Conservation (phyloP, 1,140 invertebrate genomes). For the Danaus melanippus region DNA sequence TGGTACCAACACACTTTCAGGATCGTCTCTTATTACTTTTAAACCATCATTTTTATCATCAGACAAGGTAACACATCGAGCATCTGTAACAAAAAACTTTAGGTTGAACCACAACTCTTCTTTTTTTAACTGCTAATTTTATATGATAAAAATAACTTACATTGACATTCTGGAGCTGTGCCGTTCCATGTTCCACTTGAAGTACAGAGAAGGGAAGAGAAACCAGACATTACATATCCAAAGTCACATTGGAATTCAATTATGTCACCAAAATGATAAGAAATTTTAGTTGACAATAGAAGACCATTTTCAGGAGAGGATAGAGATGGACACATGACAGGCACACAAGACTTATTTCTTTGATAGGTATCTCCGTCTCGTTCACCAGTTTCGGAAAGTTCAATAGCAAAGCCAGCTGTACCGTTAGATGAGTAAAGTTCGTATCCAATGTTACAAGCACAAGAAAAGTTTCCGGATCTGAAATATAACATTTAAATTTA, state of each 20-base stretch:
- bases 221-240: constrained; percentile 93
- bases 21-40: constrained; percentile 80
- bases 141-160: constrained; percentile 71
- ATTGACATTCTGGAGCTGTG: constrained; percentile 92
- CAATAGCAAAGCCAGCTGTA: constrained; percentile 90
- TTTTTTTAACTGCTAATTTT: too few relatives aligned
- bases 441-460: constrained; percentile 93
- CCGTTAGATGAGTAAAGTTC: constrained; percentile 92
- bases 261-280: constrained; percentile 92
- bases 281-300: constrained; percentile 84
- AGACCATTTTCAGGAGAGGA: constrained; percentile 91
- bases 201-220: constrained; percentile 87
- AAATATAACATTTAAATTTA: constrained; percentile 35
- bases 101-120: background rate
- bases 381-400: constrained; percentile 86
- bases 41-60: constrained; percentile 91
- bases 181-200: constrained; percentile 95
- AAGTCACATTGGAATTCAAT: constrained; percentile 96
- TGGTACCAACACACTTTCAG: constrained; percentile 85
- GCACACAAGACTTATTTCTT: constrained; percentile 96
- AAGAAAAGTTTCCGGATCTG: constrained; percentile 87
- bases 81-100: constrained; percentile 75
- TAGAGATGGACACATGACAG: constrained; percentile 89
- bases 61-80: constrained; percentile 90
- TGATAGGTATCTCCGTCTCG: constrained; percentile 91